Percentiles rank a stretch among this genome's conserved stretches.
These are phyloP conservation scores for Ceratina calcarata DNA, from an alignment of 1,140 invertebrate genomes.

Conservation along the genomic window DNA sequence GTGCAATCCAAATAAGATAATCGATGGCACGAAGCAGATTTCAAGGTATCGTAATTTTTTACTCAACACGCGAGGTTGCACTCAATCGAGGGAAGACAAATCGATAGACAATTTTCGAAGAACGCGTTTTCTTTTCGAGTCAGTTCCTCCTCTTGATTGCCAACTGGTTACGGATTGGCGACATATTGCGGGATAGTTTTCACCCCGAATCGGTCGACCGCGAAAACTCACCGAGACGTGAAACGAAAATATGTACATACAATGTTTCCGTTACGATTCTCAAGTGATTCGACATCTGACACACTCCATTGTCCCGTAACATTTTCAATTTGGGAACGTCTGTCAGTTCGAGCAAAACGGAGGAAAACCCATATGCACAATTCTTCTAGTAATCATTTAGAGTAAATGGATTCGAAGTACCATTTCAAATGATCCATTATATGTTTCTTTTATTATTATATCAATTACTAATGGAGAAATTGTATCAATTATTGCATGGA, in stretches of 20 bases:
- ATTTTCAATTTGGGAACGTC: background rate
- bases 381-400: too few species aligned
- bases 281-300: conserved; percentile 47
- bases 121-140: conserved; percentile 21
- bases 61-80: background rate
- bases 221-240: conserved; percentile 62
- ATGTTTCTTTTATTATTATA: too few species aligned
- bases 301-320: conserved; percentile 1
- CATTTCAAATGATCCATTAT: too few species aligned
- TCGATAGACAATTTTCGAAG: conserved; percentile 32
- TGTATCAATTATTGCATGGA: too few species aligned
- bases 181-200: conserved; percentile 72
- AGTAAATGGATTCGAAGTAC: too few species aligned
- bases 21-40: too few species aligned
- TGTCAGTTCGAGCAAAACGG: too few species aligned
- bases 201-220: conserved; percentile 50
- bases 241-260: conserved; percentile 61
- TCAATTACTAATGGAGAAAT: too few species aligned
- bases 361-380: too few species aligned
- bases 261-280: conserved; percentile 43
- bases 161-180: conserved; percentile 59
- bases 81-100: conserved; percentile 18
- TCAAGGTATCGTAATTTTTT: too few species aligned
- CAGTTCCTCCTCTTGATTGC: conserved; percentile 48
- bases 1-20: too few species aligned